Evolutionary conservation across 2,888 invertebrate genomes (phyloP), one percentile per base, ranked within the genome.

Genomic region (Polia nebulosa): DNA sequence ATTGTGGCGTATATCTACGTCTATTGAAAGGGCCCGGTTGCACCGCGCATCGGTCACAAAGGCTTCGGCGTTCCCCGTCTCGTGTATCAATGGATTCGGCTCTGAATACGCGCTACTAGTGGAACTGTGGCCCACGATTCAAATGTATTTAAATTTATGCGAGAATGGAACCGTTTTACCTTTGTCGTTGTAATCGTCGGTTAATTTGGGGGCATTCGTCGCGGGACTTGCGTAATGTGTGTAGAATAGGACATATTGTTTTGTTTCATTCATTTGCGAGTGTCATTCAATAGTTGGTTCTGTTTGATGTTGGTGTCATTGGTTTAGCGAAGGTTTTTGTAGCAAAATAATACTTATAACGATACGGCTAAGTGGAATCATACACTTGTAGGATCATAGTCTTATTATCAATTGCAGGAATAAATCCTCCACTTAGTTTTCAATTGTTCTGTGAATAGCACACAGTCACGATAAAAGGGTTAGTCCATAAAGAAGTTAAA

Each of bases 41-140:
- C 77, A 81, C 80, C 75, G 83, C 76, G 83, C 86, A 85, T 83
- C 82, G 88, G 87, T 87, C 86, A 90, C 88, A 88, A 90, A 88
- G 86, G 78, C 78, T 34, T 29, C 65, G n/a, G n/a, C n/a, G 76
- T 76, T 55, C 53, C 34, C 55, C 49, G 69, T 69, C 63, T 72
- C 75, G 53, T 36, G 57, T 71, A 47, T 82, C 77, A 77, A 77
- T 75, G 70, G 60, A 72, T 73, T 52, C 59, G 53, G 59, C 52
- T 36, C 52, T 69, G 63, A 73, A 79, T 76, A 73, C 58, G 36
- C 53, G 62, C 45, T 65, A 72, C 83, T 63, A 71, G 56, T 64
- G 51, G 49, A 64, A 74, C 51, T 32, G 32, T 22, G 17, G 63
- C 36, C 17, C 39, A 49, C 67, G 72, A 80, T 60, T 68, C 47